These are phyloP conservation scores for Crotalus viridis DNA, from an alignment of 2,113 vertebrate genomes.

Conservation along the genomic window DNA sequence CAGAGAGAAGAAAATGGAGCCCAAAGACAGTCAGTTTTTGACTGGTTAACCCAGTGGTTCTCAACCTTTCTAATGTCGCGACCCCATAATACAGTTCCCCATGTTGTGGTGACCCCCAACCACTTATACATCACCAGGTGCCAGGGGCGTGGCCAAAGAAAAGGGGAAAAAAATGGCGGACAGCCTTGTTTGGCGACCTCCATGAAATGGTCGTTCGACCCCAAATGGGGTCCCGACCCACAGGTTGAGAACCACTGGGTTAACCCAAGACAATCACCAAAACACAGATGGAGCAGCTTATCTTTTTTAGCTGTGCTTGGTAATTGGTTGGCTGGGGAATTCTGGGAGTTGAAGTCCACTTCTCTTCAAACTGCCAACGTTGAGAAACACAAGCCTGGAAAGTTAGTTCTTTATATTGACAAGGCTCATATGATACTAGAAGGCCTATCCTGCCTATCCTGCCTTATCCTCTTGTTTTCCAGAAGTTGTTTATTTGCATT, in stretches of 20 bases:
- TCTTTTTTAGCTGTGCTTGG: background rate
- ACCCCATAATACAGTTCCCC: too few species aligned
- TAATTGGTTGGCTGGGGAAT: background rate
- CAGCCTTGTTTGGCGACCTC: too few species aligned
- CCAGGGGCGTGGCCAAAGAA: too few species aligned
- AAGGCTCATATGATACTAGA: background rate
- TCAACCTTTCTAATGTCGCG: too few species aligned
- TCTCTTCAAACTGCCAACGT: background rate
- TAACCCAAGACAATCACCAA: background rate
- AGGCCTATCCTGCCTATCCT: background rate
- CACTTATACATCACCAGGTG: too few species aligned
- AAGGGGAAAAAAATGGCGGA: too few species aligned
- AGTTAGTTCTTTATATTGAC: background rate
- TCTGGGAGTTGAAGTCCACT: background rate
- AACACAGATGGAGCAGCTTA: background rate
- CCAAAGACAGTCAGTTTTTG: background rate
- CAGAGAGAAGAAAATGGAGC: background rate
- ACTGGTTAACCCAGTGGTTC: background rate
- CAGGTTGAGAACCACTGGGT: background rate
- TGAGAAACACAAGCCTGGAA: background rate
- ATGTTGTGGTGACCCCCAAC: too few species aligned
- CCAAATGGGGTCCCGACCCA: too few species aligned
- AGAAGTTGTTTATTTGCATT: slow-evolving; percentile 29
- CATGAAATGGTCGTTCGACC: too few species aligned
- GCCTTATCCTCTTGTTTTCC: slow-evolving; percentile 10